phyloP scores from a whole-genome alignment of 2,113 vertebrate species.

The Eublepharis macularius region DNA sequence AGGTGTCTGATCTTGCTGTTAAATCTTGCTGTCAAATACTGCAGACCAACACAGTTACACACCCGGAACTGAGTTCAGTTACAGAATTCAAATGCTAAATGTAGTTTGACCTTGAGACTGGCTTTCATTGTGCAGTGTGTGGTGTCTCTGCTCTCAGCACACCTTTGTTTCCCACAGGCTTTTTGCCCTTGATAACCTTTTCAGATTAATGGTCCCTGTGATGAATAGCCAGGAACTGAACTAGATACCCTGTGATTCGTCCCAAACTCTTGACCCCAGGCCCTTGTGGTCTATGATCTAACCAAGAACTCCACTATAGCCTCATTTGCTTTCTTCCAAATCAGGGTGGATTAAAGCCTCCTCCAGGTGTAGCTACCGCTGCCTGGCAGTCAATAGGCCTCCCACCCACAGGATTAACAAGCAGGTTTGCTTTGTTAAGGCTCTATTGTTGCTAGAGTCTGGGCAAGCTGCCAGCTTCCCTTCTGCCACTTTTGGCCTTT shows the following conservation, averaged over 20 bases:
- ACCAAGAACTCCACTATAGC: too few relatives aligned
- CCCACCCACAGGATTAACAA: slow-evolving; percentile 24
- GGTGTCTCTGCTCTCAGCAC: background rate
- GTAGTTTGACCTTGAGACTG: background rate
- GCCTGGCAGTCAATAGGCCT: slow-evolving; percentile 4
- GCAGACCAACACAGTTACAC: too few relatives aligned
- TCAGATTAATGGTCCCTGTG: background rate
- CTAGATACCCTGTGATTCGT: background rate
- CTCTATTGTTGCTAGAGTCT: background rate
- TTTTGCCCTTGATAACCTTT: background rate
- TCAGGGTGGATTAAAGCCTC: background rate
- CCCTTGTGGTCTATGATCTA: background rate
- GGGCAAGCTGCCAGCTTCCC: slow-evolving; percentile 15
- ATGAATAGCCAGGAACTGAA: background rate
- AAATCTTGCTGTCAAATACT: too few relatives aligned
- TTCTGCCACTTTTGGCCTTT: background rate
- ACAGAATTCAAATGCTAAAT: too few relatives aligned
- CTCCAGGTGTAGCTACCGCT: slow-evolving; percentile 8
- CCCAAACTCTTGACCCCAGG: background rate
- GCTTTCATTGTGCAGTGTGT: background rate
- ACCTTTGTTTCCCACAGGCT: background rate
- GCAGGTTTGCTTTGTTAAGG: slow-evolving; percentile 14
- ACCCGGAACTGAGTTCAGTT: too few relatives aligned
- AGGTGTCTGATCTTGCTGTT: too few relatives aligned
- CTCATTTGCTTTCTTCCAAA: background rate